These are phyloP conservation scores for Aelia acuminata DNA, from an alignment of 2,888 invertebrate species.

Conservation along the genomic window DNA sequence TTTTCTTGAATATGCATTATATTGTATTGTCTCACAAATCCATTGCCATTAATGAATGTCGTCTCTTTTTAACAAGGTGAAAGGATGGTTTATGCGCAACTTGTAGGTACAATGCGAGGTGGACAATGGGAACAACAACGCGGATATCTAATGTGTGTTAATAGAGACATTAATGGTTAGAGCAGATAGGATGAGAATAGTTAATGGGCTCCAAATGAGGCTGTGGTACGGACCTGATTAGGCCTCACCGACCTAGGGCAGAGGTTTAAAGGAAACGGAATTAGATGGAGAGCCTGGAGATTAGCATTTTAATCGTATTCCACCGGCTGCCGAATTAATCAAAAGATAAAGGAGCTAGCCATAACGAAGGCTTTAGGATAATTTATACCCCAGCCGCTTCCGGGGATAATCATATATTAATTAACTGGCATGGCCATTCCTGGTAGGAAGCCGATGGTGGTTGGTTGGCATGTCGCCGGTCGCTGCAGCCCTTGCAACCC, in stretches of 20 bases:
- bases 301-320: slow-evolving; percentile 55
- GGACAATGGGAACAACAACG: not conserved
- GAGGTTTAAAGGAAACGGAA: slow-evolving; percentile 45
- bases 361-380: slow-evolving; percentile 40
- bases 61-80: too few relatives aligned
- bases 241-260: not conserved
- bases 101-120: not conserved
- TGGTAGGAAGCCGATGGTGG: not conserved
- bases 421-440: not conserved
- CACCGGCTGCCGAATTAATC: slow-evolving; percentile 51
- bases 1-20: too few relatives aligned
- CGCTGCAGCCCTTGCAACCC: not conserved
- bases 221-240: slow-evolving; percentile 3
- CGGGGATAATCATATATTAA: slow-evolving; percentile 36
- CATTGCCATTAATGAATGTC: too few relatives aligned
- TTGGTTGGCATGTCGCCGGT: not conserved
- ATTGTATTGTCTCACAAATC: too few relatives aligned
- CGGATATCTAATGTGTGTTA: not conserved
- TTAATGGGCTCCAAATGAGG: slow-evolving; percentile 21
- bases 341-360: slow-evolving; percentile 54
- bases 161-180: not conserved
- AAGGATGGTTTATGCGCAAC: not conserved
- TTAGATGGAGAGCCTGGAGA: slow-evolving; percentile 40
- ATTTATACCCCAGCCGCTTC: slow-evolving; percentile 20
- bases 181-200: not conserved